Evolutionary conservation across 2,888 invertebrate genomes (phyloP), one percentile per base, ranked within the genome.

Genomic region (Agrotis segetum): DNA sequence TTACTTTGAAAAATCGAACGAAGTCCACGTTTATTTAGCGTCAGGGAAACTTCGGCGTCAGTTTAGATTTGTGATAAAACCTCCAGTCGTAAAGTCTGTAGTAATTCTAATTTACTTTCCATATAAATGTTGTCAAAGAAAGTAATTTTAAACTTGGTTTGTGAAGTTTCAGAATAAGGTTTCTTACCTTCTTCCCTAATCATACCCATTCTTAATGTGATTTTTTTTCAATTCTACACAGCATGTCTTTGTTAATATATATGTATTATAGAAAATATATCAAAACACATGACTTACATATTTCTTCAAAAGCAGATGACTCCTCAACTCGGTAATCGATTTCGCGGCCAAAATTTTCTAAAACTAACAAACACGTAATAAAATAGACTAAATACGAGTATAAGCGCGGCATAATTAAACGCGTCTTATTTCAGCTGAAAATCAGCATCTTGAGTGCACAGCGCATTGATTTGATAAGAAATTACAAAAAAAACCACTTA

Each of bases 1-100:
- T 81, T 81, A 79, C 64, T 77, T 68, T 65, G 72, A 73, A 81
- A 81, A 81, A 81, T 73, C 73, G 81, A 65, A 67, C 72, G 21
- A 14, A 53, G 52, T 53, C 53, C 52, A 61, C 73, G 50, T 77
- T 81, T 79, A 77, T 81, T 68, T 72, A 68, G 64, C 56, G 16
- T 53, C 53, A n/a, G 56, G 21, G 14, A 29, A 77, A 77, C 53
- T 67, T 67, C 13, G 21, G 44, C 29, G 53, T 55, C 44, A 34
- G 40, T 64, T 49, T 29, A 58, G 53, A 55, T 75, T 80, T 76
- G 52, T 56, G 65, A 67, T 80, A 71, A 66, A 71, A 79, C 47
- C 50, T 60, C 46, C 63, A n/a, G 14, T 47, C 68, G 59, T 62
- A 60, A 74, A 60, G 49, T 79, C 16, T 59, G 21, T 16, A 71